phyloP scores from a whole-genome alignment of 2,797 vertebrate species.

The Pipistrellus kuhlii region DNA sequence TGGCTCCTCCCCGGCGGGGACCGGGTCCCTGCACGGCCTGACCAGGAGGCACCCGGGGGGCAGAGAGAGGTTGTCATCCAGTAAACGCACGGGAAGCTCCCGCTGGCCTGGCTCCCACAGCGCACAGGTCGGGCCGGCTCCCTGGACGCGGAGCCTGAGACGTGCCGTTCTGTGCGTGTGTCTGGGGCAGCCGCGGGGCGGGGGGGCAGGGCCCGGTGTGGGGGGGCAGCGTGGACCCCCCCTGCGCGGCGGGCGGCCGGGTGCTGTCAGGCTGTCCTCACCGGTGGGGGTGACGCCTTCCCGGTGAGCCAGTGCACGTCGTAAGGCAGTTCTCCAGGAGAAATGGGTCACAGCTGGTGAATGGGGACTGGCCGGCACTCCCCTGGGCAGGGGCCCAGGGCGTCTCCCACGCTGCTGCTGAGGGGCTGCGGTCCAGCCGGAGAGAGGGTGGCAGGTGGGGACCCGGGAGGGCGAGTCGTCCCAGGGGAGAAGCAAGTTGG shows the following conservation, averaged over 20 bases:
- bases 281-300: fast-evolving
- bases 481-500: background rate
- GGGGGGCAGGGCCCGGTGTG: no score
- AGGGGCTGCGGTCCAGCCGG: background rate
- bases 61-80: background rate
- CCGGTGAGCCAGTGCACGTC: background rate
- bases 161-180: fast-evolving
- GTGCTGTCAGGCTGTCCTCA: background rate
- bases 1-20: background rate
- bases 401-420: background rate
- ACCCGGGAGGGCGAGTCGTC: fast-evolving
- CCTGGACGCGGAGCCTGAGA: background rate
- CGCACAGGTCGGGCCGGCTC: background rate
- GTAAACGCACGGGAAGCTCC: background rate
- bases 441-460: background rate
- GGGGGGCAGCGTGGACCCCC: background rate
- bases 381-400: fast-evolving
- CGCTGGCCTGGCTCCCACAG: background rate
- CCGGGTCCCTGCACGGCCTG: background rate
- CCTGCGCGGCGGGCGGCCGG: no score
- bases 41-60: background rate
- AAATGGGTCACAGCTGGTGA: background rate
- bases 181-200: background rate
- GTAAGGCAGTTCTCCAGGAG: background rate
- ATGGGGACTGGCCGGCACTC: background rate